Percentiles rank a stretch among this genome's conserved stretches.
phyloP scores from a whole-genome alignment of 2,113 vertebrate genomes.

The Heterochromis multidens region DNA sequence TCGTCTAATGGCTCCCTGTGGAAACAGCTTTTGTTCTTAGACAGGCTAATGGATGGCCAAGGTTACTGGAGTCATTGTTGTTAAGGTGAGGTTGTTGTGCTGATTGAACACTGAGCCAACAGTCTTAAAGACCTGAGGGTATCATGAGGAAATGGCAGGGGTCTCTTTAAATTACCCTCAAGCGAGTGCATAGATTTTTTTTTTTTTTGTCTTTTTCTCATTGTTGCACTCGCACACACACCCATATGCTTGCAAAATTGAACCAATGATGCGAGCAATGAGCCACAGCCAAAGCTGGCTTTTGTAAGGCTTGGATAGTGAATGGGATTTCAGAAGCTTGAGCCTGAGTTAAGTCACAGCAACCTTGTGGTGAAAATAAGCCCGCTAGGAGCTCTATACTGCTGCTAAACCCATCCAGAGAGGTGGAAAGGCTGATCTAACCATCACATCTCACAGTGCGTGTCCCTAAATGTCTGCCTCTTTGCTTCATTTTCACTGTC shows the following conservation, averaged over 20 bases:
- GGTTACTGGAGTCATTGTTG: conserved; percentile 61
- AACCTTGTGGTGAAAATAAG: conserved; percentile 46
- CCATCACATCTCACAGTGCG: neutral
- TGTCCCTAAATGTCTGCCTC: neutral
- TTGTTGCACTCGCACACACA: neutral
- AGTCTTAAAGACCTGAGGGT: conserved; percentile 21
- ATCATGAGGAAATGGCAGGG: conserved; percentile 3
- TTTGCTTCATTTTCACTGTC: neutral
- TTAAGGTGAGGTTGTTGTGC: conserved; percentile 53
- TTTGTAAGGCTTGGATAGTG: neutral
- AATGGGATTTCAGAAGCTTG: conserved; percentile 22
- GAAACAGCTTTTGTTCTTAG: conserved; percentile 64
- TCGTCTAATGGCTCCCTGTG: conserved; percentile 67
- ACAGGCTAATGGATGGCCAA: conserved; percentile 65
- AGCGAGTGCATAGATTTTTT: neutral
- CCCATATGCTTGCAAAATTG: conserved; percentile 14
- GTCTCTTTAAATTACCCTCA: conserved; percentile 33
- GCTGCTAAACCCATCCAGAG: conserved; percentile 12
- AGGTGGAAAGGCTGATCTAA: neutral
- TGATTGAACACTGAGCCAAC: conserved; percentile 47
- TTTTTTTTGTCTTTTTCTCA: neutral
- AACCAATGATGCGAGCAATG: conserved; percentile 40
- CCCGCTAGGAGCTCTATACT: neutral
- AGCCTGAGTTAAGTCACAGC: conserved; percentile 38
- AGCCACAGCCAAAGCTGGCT: conserved; percentile 16